A percentile compares a stretch with the other conserved stretches of the same genome.
These are phyloP conservation scores for Gasterosteus aculeatus DNA, from an alignment of 2,113 vertebrate species.

Conservation along the genomic window DNA sequence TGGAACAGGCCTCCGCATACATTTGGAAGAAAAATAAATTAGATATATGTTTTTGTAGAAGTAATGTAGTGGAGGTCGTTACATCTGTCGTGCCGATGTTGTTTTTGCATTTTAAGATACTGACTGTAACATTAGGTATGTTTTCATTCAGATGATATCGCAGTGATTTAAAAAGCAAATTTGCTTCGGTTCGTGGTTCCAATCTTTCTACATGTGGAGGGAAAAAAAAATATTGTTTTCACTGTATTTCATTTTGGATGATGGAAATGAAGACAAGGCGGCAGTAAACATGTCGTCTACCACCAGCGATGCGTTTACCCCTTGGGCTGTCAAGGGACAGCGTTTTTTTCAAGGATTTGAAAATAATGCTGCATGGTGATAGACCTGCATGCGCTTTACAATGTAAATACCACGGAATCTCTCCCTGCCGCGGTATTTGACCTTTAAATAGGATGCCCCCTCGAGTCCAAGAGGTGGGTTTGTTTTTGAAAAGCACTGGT, in stretches of 20 bases:
- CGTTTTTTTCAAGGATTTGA: slow-evolving; percentile 19
- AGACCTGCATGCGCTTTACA: background rate
- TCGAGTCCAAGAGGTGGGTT: background rate
- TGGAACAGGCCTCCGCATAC: slow-evolving; percentile 47
- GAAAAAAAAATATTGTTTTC: background rate
- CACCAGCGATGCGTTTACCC: slow-evolving; percentile 8
- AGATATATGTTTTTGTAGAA: slow-evolving; percentile 45
- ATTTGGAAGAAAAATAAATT: slow-evolving; percentile 59
- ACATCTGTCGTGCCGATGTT: slow-evolving; percentile 3
- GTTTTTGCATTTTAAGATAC: slow-evolving; percentile 37
- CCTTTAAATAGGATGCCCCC: background rate
- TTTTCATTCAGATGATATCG: slow-evolving; percentile 45
- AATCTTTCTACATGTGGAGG: background rate
- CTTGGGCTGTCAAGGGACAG: background rate
- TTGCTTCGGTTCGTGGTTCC: background rate
- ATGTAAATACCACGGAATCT: background rate
- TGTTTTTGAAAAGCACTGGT: background rate
- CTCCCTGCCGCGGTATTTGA: background rate
- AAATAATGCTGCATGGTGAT: background rate
- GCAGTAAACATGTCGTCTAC: slow-evolving; percentile 34
- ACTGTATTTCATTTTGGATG: slow-evolving; percentile 15
- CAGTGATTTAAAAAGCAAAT: slow-evolving; percentile 13
- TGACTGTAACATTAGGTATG: slow-evolving; percentile 17
- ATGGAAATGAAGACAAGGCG: slow-evolving; percentile 20
- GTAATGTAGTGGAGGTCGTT: slow-evolving; percentile 13